phyloP scores from a whole-genome alignment of 2,888 invertebrate genomes.

The Sminthurinus aureus region DNA sequence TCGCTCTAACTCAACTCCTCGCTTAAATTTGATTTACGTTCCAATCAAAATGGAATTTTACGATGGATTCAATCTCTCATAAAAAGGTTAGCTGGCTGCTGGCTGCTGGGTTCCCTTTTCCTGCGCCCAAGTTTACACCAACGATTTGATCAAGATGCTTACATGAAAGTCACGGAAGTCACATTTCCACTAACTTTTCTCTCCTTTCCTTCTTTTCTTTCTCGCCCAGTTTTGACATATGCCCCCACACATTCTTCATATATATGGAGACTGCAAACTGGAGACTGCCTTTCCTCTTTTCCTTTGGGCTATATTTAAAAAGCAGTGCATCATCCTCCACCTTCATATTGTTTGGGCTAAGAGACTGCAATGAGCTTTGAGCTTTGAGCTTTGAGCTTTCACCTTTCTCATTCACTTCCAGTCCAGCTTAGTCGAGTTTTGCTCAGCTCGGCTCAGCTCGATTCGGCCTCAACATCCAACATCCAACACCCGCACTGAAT shows the following conservation, averaged over 20 bases:
- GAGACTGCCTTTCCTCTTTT: background rate
- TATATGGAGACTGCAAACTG: no score
- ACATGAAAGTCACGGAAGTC: slow-evolving; percentile 43
- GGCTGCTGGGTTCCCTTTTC: background rate
- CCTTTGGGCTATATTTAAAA: slow-evolving; percentile 21
- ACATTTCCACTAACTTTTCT: slow-evolving; percentile 32
- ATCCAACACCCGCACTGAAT: no score
- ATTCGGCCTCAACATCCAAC: no score
- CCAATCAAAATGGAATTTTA: slow-evolving; percentile 50
- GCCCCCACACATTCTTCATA: background rate
- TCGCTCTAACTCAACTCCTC: slow-evolving; percentile 34
- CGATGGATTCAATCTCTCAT: slow-evolving; percentile 46
- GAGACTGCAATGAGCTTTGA: background rate
- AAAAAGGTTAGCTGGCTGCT: slow-evolving; percentile 27
- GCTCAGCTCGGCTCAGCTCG: no score
- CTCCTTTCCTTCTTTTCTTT: background rate
- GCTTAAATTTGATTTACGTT: slow-evolving; percentile 50
- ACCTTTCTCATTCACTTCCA: no score
- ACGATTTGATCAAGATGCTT: slow-evolving; percentile 43
- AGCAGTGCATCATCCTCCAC: slow-evolving; percentile 24
- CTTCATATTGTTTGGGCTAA: slow-evolving; percentile 6
- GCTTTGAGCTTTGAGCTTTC: background rate
- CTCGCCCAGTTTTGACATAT: background rate
- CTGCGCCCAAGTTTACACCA: slow-evolving; percentile 33
- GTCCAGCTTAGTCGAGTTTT: no score